phyloP scores from a whole-genome alignment of 2,888 invertebrate genomes.

The Ennomos fuscantarius region DNA sequence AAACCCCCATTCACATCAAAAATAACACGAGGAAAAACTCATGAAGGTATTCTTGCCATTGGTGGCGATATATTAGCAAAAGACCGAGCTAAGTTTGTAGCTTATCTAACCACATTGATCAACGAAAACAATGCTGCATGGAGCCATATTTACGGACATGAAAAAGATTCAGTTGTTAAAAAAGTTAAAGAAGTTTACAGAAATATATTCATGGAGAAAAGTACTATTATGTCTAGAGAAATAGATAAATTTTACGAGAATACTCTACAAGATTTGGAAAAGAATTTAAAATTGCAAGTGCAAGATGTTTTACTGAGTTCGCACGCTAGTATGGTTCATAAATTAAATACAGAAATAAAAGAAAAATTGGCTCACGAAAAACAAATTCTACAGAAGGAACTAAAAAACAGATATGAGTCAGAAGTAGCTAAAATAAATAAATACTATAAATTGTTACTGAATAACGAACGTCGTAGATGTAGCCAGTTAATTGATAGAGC shows the following conservation, averaged over 20 bases:
- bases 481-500: slow-evolving; percentile 59
- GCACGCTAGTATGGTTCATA: slow-evolving; percentile 59
- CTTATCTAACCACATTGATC: slow-evolving; percentile 50
- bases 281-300: slow-evolving; percentile 61
- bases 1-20: slow-evolving; percentile 77
- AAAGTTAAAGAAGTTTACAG: slow-evolving; percentile 60
- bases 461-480: slow-evolving; percentile 60
- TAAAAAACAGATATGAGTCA: slow-evolving; percentile 54
- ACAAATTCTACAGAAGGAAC: slow-evolving; percentile 48
- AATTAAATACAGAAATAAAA: slow-evolving; percentile 65
- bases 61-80: slow-evolving; percentile 61
- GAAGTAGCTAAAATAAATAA: slow-evolving; percentile 65
- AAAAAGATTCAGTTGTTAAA: slow-evolving; percentile 54
- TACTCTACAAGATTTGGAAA: slow-evolving; percentile 68
- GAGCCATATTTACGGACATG: slow-evolving; percentile 62
- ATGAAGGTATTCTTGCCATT: slow-evolving; percentile 72
- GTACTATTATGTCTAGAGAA: slow-evolving; percentile 63
- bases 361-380: slow-evolving; percentile 61
- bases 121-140: slow-evolving; percentile 69
- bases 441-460: slow-evolving; percentile 68
- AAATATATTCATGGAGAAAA: slow-evolving; percentile 62
- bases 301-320: slow-evolving; percentile 51
- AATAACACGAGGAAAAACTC: slow-evolving; percentile 71
- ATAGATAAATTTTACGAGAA: slow-evolving; percentile 65
- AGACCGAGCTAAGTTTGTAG: slow-evolving; percentile 57